Base-by-base conservation (phyloP, 1,140 invertebrate genomes). In the Nymphalis io region DNA sequence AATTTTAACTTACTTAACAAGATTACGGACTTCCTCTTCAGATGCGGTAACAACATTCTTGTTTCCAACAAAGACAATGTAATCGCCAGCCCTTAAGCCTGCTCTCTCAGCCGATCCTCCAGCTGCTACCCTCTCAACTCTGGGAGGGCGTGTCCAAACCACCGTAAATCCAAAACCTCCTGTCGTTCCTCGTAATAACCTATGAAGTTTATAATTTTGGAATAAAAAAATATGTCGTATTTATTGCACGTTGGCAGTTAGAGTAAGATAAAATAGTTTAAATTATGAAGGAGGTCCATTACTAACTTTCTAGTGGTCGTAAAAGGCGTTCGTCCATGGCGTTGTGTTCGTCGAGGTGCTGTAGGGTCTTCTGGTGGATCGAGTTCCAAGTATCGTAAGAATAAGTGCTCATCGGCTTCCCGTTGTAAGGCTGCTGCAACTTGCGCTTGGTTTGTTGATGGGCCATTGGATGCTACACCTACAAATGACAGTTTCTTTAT, bases 131-230 rank as follows among this genome's bases (percentile, higher is more conserved):
- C 97, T 92, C 81, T 98, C 97, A 20, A 98, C 95, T 12, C 96
- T 93, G n/a, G 95, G 97, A 16, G 97, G 97, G 80, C 97, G 95
- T 2, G 96, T 97, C 95, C 97, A 98, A 1, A 97, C 95, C n/a
- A 98, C 95, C 4, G 96, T 97, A 91, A 98, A 98, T 1, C 96
- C 96, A 82, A 96, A 97, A 6, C 96, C 93, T 23, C 93, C 93
- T 58, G 94, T 93, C 2, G 93, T 85, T 8, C 93, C 93, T 38
- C 94, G 87, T 8, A 93, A 90, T 57, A 95, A 75, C 74, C 93
- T 93, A 75, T 16, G 67, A 72, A 68, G 40, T 59, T 58, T 21
- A 33, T 33, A 33, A 33, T 33, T 33, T 33, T 33, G 10, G 2
- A n/a, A 8, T 33, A 33, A 8, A 33, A 33, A 27, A 33, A 33